phyloP scores from a whole-genome alignment of 2,797 vertebrate genomes.

The Rachycentron canadum region DNA sequence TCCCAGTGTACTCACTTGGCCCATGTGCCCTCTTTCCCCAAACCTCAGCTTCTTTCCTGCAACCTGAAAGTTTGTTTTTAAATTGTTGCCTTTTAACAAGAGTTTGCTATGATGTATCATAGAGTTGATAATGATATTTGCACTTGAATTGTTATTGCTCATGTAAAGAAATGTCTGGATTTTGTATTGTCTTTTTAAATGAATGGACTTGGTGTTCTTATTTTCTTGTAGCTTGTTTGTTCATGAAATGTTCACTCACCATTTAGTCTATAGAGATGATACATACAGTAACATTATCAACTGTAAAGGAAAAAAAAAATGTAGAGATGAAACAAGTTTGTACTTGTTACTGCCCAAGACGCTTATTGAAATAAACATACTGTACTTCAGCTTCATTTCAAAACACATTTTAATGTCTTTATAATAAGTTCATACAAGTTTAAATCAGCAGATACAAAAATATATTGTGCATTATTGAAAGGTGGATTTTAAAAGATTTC shows the following conservation, averaged over 20 bases:
- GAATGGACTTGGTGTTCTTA: slow-evolving; percentile 89
- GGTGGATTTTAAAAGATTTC: slow-evolving; percentile 3
- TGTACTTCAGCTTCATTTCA: slow-evolving; percentile 80
- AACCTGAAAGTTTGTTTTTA: slow-evolving; percentile 53
- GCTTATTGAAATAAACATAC: slow-evolving; percentile 83
- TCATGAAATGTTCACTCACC: slow-evolving; percentile 81
- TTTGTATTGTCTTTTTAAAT: slow-evolving; percentile 97
- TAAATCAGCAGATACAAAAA: slow-evolving; percentile 25
- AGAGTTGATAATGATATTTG: slow-evolving; percentile 97
- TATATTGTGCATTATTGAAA: slow-evolving; percentile 23
- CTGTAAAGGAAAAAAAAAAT: slow-evolving; percentile 66
- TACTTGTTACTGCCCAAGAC: slow-evolving; percentile 80
- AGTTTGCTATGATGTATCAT: slow-evolving; percentile 89
- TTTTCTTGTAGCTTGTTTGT: slow-evolving; percentile 81
- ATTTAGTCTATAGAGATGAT: slow-evolving; percentile 80
- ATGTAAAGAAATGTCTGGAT: slow-evolving; percentile 98
- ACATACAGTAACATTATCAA: slow-evolving; percentile 73
- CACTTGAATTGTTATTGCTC: slow-evolving; percentile 97
- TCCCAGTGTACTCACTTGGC: slow-evolving; percentile 6
- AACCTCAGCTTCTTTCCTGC: slow-evolving; percentile 67
- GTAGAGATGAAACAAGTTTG: slow-evolving; percentile 80
- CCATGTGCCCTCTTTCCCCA: slow-evolving; percentile 17
- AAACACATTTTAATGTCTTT: slow-evolving; percentile 71
- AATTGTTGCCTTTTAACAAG: slow-evolving; percentile 79
- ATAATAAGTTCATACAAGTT: slow-evolving; percentile 31